phyloP scores from a whole-genome alignment of 2,797 vertebrate species.

The Peromyscus eremicus region DNA sequence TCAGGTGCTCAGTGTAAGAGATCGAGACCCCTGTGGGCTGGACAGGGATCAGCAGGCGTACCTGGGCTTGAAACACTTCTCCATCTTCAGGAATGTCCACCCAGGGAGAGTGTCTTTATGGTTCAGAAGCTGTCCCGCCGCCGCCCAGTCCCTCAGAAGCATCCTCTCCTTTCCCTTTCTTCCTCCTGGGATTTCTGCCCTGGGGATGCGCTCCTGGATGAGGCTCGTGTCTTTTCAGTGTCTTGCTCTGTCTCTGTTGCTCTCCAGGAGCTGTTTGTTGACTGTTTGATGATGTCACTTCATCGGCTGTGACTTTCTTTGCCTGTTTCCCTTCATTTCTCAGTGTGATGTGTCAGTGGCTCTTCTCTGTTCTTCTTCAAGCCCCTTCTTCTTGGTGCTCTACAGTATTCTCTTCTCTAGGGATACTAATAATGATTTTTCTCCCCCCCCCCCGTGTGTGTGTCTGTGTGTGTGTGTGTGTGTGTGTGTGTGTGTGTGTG shows the following conservation, averaged over 20 bases:
- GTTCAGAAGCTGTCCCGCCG: not conserved
- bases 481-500: not conserved
- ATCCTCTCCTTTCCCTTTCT: not conserved
- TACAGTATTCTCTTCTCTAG: not conserved
- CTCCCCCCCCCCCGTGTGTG: no score
- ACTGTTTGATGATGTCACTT: not conserved
- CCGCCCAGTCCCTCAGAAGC: not conserved
- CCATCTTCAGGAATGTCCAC: not conserved
- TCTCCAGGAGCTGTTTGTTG: not conserved
- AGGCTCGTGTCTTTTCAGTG: not conserved
- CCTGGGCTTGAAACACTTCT: not conserved
- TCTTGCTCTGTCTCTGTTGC: not conserved
- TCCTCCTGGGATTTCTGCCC: not conserved
- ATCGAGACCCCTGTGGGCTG: not conserved
- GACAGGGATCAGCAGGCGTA: not conserved
- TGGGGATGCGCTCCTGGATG: not conserved
- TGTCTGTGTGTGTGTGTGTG: not conserved
- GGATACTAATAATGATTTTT: not conserved
- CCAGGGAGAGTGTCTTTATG: not conserved
- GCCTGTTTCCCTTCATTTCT: not conserved
- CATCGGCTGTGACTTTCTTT: not conserved
- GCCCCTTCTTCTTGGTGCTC: not conserved
- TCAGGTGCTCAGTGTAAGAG: not conserved
- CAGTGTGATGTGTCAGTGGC: not conserved
- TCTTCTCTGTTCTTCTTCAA: not conserved